Base-by-base conservation (phyloP, 2,888 invertebrate genomes). In the Leptodirus hochenwartii region DNA sequence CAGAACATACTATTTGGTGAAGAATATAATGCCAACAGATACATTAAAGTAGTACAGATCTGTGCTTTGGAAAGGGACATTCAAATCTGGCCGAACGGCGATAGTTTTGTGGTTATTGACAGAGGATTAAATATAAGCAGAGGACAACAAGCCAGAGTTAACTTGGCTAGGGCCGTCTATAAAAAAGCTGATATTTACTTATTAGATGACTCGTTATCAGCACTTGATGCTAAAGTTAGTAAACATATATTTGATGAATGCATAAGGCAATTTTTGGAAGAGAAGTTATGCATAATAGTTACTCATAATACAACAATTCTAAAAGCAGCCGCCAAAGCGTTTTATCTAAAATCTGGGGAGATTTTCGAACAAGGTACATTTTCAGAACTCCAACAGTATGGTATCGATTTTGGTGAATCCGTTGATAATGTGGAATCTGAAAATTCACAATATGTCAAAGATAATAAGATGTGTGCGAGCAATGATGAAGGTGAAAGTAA, bases 1-100 rank as follows among this genome's bases (percentile, higher is more conserved):
- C 77, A 82, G 42, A 85, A 85, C 46, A 78, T 85, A 32, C 46
- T 77, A 1, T 81, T 84, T 53, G 81, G 80, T 0, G 60, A 62
- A 41, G 58, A 61, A 1, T 59, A 64, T 49, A 61, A 70, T 32
- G 51, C 58, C 2, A 54, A 63, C 1, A 49, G 67, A 2, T 69
- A 68, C 44, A 54, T 59, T 35, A 57, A 59, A 36, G 69, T 75
- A 5, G 58, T 78, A 23, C 61, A 57, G 34, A 70, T 61, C 0
- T 75, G 76, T 43, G 69, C 69, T 3, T 47, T 79, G 35, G 47
- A 56, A 25, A 62, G 61, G 41, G 85, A 85, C 50, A 66, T 82
- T 39, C 61, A 66, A 34, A 64, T 70, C 37, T 64, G 84, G 39
- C 69, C 75, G 0, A 61, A 70, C 36, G 77, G 77, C 8, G 85